Conservation (phyloP, 30 jellyfish, hydroid and myxozoan genomes). For the Hydractinia echinata region DNA sequence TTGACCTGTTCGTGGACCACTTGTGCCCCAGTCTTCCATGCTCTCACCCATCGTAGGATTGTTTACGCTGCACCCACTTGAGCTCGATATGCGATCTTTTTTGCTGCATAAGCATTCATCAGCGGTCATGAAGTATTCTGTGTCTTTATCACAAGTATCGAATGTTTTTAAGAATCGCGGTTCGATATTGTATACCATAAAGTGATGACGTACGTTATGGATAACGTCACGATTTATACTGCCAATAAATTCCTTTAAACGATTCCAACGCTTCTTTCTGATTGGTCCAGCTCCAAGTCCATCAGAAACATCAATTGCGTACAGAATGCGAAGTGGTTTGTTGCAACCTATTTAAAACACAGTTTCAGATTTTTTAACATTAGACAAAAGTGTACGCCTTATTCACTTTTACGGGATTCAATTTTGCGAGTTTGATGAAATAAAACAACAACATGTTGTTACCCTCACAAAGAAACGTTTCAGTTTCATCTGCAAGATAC, state of each 20-base stretch:
- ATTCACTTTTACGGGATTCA: too few species aligned
- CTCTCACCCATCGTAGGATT: conserved; percentile 81
- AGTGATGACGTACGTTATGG: conserved; percentile 65
- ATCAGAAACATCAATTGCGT: conserved; percentile 89
- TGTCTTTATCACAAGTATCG: conserved; percentile 81
- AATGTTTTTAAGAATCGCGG: conserved; percentile 66
- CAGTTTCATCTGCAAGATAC: too few species aligned
- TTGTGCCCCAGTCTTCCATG: conserved; percentile 92
- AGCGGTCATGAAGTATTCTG: conserved; percentile 83
- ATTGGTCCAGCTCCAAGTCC: conserved; percentile 91
- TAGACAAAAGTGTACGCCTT: neutral
- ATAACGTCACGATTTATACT: conserved; percentile 57
- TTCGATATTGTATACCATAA: conserved; percentile 85
- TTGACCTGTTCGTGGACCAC: conserved; percentile 95
- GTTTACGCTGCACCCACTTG: conserved; percentile 73
- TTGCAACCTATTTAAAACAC: conserved; percentile 53
- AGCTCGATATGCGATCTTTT: conserved; percentile 23
- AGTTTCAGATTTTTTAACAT: neutral
- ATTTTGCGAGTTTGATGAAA: too few species aligned
- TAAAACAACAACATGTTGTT: too few species aligned
- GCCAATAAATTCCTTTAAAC: conserved; percentile 63
- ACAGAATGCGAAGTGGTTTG: conserved; percentile 69
- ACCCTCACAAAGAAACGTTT: too few species aligned
- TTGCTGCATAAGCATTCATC: conserved; percentile 81
- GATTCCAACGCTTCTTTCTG: conserved; percentile 81